Conservation (phyloP, 1,140 invertebrate genomes). For the Oryctes rhinoceros region DNA sequence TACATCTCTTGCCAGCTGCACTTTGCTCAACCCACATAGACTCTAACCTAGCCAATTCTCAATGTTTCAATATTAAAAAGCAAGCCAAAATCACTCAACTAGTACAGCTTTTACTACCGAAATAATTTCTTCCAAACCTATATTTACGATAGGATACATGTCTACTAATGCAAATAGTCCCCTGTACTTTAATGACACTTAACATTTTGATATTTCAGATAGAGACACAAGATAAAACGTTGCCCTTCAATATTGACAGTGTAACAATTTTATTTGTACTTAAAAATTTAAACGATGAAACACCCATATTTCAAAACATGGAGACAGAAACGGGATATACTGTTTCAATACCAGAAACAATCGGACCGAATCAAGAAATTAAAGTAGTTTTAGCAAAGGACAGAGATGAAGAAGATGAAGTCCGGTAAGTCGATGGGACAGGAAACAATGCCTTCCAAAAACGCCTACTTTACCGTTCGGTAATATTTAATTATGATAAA, state of each 20-base stretch:
- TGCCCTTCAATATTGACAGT: not conserved
- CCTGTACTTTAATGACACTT: not conserved
- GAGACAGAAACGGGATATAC: not conserved
- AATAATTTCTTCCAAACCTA: too few relatives aligned
- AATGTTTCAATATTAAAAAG: too few relatives aligned
- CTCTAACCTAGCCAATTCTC: too few relatives aligned
- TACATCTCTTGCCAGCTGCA: too few relatives aligned
- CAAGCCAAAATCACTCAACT: too few relatives aligned
- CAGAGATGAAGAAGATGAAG: slow-evolving; percentile 38
- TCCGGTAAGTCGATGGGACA: slow-evolving; percentile 25
- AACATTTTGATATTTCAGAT: not conserved
- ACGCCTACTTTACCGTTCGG: too few relatives aligned
- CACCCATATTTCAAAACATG: slow-evolving; percentile 32
- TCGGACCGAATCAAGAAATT: not conserved
- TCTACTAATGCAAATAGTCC: not conserved
- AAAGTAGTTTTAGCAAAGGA: slow-evolving; percentile 19
- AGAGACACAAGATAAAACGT: not conserved
- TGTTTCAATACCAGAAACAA: not conserved
- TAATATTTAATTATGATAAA: too few relatives aligned
- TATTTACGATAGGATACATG: not conserved
- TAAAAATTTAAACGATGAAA: slow-evolving; percentile 46
- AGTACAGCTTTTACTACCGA: too few relatives aligned
- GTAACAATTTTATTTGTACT: slow-evolving; percentile 46
- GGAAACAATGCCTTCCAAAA: too few relatives aligned
- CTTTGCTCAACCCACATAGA: too few relatives aligned